Conservation (phyloP, 2,113 vertebrate species). For the Pipra filicauda region DNA sequence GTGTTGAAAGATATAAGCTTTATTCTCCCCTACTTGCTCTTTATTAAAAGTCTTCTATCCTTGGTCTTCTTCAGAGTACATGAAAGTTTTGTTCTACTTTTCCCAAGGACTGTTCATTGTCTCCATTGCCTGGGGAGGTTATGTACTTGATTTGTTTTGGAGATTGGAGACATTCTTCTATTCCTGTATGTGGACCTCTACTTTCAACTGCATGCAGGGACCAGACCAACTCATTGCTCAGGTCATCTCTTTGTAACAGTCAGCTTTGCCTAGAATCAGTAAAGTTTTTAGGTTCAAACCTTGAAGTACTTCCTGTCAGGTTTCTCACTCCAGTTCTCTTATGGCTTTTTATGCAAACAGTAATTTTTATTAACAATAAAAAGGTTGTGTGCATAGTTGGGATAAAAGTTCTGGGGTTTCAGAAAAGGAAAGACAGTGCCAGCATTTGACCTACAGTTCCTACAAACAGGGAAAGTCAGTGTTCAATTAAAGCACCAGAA, state of each 20-base stretch:
- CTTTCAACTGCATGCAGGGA: not conserved
- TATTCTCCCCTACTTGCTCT: not conserved
- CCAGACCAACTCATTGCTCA: not conserved
- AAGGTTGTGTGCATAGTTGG: not conserved
- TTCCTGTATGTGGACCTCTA: not conserved
- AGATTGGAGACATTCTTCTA: not conserved
- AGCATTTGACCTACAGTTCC: not conserved
- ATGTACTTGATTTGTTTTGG: not conserved
- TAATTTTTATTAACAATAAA: not conserved
- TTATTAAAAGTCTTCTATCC: not conserved
- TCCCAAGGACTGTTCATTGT: not conserved
- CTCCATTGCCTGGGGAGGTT: not conserved
- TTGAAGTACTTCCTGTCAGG: not conserved
- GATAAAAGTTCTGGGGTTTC: not conserved
- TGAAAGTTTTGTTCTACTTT: not conserved
- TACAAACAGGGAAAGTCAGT: not conserved
- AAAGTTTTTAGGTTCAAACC: not conserved
- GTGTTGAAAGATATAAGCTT: not conserved
- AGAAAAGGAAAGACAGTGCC: not conserved
- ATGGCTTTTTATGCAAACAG: not conserved
- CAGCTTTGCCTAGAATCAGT: not conserved
- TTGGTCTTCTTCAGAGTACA: not conserved
- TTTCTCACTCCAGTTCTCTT: not conserved
- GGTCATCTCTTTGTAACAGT: not conserved
- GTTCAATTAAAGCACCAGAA: not conserved